Percentiles rank a stretch among this genome's conserved stretches.
These are phyloP conservation scores for Acrocephalus arundinaceus DNA, from an alignment of 2,113 vertebrate genomes.

Conservation along the genomic window DNA sequence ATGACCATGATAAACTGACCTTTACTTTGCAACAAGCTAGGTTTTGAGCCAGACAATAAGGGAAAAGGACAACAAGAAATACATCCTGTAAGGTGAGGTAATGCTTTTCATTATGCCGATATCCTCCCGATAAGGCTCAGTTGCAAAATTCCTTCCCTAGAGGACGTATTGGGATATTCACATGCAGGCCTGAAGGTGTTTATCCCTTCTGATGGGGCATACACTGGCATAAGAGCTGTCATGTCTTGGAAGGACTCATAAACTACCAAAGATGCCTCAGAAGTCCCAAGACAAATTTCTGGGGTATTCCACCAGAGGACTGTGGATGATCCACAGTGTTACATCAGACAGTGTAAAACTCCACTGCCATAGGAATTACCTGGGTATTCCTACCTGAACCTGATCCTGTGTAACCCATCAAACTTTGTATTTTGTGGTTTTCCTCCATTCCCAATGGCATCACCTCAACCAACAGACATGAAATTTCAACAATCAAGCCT, in stretches of 20 bases:
- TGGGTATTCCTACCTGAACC: neutral
- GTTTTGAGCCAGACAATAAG: neutral
- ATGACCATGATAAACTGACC: neutral
- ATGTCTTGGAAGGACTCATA: neutral
- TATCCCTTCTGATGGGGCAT: too few species aligned
- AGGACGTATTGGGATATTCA: neutral
- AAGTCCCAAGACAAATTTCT: neutral
- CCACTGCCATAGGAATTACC: neutral
- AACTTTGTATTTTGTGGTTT: neutral
- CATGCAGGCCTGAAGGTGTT: neutral
- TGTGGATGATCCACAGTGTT: neutral
- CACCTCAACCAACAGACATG: neutral
- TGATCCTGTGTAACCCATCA: accelerated
- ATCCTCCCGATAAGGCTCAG: neutral
- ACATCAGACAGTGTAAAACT: neutral
- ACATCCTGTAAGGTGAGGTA: neutral
- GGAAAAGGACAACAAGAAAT: neutral
- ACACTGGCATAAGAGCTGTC: neutral
- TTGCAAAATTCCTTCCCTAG: neutral
- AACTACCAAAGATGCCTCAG: neutral
- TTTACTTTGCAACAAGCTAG: neutral
- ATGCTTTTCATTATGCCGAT: neutral
- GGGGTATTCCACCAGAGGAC: neutral
- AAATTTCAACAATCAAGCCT: neutral
- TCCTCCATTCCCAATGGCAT: neutral